Base-by-base conservation (phyloP, 2,888 invertebrate genomes). In the Parapristionchus giblindavisi region DNA sequence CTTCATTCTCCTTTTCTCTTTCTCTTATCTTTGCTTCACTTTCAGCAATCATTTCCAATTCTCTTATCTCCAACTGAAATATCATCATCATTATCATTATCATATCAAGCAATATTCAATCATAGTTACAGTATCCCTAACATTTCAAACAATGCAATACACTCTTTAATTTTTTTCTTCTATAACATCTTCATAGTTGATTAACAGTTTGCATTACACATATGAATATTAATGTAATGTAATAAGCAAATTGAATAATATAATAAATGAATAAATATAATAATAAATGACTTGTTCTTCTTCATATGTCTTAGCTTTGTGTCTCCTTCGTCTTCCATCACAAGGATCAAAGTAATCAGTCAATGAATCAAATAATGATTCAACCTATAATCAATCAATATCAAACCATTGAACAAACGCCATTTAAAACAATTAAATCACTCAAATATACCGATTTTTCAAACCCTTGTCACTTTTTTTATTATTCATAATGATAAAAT, bases 301-400 rank as follows among this genome's bases (percentile, higher is more conserved):
- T n/a, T 77, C 78, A 27, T 63, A 51, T 14, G 78, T 79, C 65
- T 79, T 73, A 5, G 76, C 61, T 72, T 80, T 52, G 60, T 84
- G 76, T 29, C 78, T 76, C 27, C 80, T 74, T 65, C 84, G 71
- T 34, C 83, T 71, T 17, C 84, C 78, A 14, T 78, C 79, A 2
- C 80, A 74, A 11, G 85, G 85, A 27, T 81, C 83, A 63, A 85
- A 87, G 66, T 86, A 86, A 58, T 82, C 85, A 27, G 87, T 87
- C n/a, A 87, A 76, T 24, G 85, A 85, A 63, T 87, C 87, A 76
- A 79, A 86, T 21, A 87, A 76, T 48, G 81, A 81, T 27, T 84
- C 85, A n/a, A 86, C 81, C 82, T 83, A 29, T 14, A 76, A 77
- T n/a, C 21, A 29, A n/a, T n/a, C 24, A 54, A n/a, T 14, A 8